phyloP scores from a whole-genome alignment of 2,113 vertebrate genomes.

The Neotragus moschatus region DNA sequence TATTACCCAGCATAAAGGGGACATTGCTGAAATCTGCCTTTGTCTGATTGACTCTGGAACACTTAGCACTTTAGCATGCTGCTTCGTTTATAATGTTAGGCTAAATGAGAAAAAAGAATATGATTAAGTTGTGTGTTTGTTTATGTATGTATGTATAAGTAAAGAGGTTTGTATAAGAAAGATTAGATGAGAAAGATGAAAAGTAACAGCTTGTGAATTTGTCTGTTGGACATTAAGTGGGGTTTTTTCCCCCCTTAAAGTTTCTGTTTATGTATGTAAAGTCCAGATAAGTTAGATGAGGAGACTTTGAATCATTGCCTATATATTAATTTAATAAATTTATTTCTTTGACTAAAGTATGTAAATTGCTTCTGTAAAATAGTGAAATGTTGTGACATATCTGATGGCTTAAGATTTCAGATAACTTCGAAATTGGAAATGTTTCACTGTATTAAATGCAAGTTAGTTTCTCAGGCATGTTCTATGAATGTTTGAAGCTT shows the following conservation, averaged over 20 bases:
- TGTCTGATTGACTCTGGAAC: neutral
- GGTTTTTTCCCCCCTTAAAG: neutral
- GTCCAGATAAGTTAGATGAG: neutral
- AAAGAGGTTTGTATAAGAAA: neutral
- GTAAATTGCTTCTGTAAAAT: neutral
- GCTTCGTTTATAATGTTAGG: neutral
- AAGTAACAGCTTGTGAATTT: neutral
- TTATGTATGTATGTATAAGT: neutral
- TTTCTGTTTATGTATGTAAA: neutral
- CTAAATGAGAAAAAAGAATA: neutral
- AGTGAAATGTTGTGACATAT: neutral
- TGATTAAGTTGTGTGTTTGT: neutral
- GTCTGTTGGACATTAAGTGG: neutral
- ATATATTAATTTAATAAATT: neutral
- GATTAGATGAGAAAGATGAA: neutral
- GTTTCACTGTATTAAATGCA: conserved; percentile 7
- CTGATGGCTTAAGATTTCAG: neutral
- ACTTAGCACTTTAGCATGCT: neutral
- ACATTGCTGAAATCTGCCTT: neutral
- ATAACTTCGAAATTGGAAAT: conserved; percentile 16
- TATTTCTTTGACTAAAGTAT: neutral
- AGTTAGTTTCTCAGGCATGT: neutral
- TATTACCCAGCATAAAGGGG: neutral
- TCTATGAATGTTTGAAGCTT: conserved; percentile 1
- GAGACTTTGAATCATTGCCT: neutral